These are phyloP conservation scores for Nibea albiflora DNA, from an alignment of 2,113 vertebrate genomes.

Conservation along the genomic window DNA sequence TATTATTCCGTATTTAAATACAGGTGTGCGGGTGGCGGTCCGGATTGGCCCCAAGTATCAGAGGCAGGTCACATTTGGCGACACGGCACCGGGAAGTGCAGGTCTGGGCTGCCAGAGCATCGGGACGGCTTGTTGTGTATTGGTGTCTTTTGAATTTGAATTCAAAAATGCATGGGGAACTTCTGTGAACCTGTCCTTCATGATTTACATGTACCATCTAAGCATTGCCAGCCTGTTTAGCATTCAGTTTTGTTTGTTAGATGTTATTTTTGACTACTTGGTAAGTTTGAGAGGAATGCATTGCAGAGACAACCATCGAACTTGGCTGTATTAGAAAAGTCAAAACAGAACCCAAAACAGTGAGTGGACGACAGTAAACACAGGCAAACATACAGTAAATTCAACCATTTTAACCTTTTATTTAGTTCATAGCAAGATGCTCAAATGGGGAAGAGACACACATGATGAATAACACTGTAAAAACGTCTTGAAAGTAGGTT, in stretches of 20 bases:
- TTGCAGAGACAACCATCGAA: no score
- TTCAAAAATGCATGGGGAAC: neutral
- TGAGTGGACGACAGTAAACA: neutral
- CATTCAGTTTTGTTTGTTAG: neutral
- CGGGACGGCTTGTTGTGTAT: no score
- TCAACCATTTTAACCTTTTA: conserved; percentile 19
- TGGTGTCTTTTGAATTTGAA: no score
- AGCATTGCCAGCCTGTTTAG: neutral
- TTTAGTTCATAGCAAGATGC: conserved; percentile 16
- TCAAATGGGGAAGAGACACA: neutral
- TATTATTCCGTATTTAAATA: no score
- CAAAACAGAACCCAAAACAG: neutral
- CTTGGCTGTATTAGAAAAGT: neutral
- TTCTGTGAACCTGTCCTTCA: no score
- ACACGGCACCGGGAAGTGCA: no score
- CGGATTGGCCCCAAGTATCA: no score
- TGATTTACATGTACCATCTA: no score
- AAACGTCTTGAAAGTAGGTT: conserved; percentile 3
- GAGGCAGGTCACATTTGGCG: no score
- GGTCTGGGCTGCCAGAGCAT: no score
- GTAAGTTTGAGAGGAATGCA: neutral
- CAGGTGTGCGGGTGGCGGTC: no score
- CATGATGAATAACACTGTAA: conserved; percentile 1
- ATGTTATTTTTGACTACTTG: neutral
- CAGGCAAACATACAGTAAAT: neutral